Base-by-base conservation (phyloP, 2,113 vertebrate genomes). In the Rhizomys pruinosus region DNA sequence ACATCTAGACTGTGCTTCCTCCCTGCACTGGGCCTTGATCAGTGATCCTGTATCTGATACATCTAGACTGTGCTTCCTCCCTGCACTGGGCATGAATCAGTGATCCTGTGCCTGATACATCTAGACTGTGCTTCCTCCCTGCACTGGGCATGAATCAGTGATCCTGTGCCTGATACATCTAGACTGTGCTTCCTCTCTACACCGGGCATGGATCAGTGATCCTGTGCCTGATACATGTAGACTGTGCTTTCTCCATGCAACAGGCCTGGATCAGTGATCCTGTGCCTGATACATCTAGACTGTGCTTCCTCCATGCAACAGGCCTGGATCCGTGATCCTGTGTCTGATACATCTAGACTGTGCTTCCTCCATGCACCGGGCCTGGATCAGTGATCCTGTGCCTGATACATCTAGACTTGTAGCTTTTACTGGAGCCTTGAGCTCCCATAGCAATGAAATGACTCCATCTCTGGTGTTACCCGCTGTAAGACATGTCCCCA, bases 401-500 rank as follows among this genome's bases (percentile, higher is more conserved):
- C 13, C 39, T 16, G 61, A 47, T 17, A 68, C 2, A 69, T 63
- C 32, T 29, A 57, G 37, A 44, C 34, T 72, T 55, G 55, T 15
- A n/a, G 57, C 72, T 39, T 72, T 29, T 27, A 61, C 39, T 57
- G 71, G 44, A 93, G 11, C 72, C 44, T 79, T 42, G 47, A 25
- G 55, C 57, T 94, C 64, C 39, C 52, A 93, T 71, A 82, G 32
- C 80, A 69, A 88, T 74, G 74, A 57, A 17, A 42, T 44, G 47
- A 57, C 55, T 80, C 64, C 88, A 37, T 27, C 61, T 80, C 93
- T 84, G 73, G 69, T 29, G 22, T 87, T 95, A 96, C 96, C 96
- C 97, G 74, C 78, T 57, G 44, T 13, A 81, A 84, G 81, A 39
- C 96, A 96, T 90, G 85, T 17, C 89, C 90, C 90, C 85, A 92